Evolutionary conservation across 1,140 invertebrate species (phyloP).

Genomic region (Akabosia matsudoensis): DNA sequence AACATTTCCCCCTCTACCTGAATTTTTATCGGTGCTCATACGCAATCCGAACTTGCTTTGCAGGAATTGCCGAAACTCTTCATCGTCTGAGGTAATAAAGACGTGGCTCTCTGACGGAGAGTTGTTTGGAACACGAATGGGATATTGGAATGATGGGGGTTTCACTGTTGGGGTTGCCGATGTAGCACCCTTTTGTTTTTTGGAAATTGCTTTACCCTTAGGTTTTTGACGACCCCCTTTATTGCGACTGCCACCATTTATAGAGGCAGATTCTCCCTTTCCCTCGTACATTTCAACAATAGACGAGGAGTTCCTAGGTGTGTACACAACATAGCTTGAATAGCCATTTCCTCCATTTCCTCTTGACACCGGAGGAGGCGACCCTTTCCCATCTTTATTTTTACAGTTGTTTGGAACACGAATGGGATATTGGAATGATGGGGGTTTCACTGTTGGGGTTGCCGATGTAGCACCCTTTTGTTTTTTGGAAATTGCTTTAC

Average conservation of each 20-base stretch:
- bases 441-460: not conserved
- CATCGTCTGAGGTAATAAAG: conserved; percentile 29
- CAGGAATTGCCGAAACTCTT: conserved; percentile 34
- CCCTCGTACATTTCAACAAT: conserved; percentile 62
- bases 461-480: conserved; percentile 21
- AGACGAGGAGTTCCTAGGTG: not conserved
- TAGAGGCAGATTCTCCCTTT: conserved; percentile 57
- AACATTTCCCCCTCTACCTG: not conserved
- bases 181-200: conserved; percentile 29
- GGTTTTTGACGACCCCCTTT: conserved; percentile 22
- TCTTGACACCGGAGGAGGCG: not conserved
- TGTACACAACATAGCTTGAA: not conserved
- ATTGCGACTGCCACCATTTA: not conserved
- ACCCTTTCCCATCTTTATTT: not conserved
- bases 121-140: not conserved
- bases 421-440: no score
- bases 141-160: not conserved
- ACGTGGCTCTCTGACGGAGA: conserved; percentile 2
- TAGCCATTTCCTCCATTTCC: not conserved
- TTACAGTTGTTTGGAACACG: not conserved
- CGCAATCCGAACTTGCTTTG: conserved; percentile 27
- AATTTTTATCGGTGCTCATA: not conserved
- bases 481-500: conserved; percentile 21
- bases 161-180: not conserved
- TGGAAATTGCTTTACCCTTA: conserved; percentile 23